Conservation (phyloP, 2,888 invertebrate species). For the Hydriomena furcata region DNA sequence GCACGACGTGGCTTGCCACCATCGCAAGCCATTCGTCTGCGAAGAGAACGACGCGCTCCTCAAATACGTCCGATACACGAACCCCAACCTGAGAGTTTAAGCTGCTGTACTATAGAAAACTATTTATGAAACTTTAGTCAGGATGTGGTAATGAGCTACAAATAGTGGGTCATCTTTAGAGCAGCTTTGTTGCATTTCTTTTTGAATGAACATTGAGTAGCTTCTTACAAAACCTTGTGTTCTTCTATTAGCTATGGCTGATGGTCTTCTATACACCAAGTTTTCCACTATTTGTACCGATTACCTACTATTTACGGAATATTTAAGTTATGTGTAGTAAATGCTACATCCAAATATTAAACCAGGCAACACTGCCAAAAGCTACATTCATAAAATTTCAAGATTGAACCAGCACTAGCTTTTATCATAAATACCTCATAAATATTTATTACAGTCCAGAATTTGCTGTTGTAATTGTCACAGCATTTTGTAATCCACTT, state of each 20-base stretch:
- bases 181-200: constrained; percentile 2
- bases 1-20: constrained; percentile 96
- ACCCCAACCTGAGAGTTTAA: constrained; percentile 90
- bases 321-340: constrained; percentile 23
- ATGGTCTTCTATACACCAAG: too few relatives aligned
- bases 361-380: constrained; percentile 42
- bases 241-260: not conserved
- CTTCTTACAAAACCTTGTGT: constrained; percentile 1
- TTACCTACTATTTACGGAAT: constrained; percentile 18
- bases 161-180: constrained; percentile 21
- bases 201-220: constrained; percentile 2
- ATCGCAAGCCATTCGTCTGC: constrained; percentile 94
- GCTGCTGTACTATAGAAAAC: constrained; percentile 21
- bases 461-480: not conserved
- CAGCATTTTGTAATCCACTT: constrained; percentile 27
- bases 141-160: constrained; percentile 24
- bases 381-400: constrained; percentile 22
- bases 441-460: constrained; percentile 55
- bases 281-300: constrained; percentile 23
- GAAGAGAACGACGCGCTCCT: constrained; percentile 94
- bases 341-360: constrained; percentile 36
- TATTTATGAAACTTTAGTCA: constrained; percentile 37
- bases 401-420: constrained; percentile 32
- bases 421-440: constrained; percentile 45
- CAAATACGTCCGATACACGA: constrained; percentile 92